Evolutionary conservation across 2,888 invertebrate species (phyloP), one percentile per base, ranked within the genome.

Genomic region (Trichogramma dendrolimi): DNA sequence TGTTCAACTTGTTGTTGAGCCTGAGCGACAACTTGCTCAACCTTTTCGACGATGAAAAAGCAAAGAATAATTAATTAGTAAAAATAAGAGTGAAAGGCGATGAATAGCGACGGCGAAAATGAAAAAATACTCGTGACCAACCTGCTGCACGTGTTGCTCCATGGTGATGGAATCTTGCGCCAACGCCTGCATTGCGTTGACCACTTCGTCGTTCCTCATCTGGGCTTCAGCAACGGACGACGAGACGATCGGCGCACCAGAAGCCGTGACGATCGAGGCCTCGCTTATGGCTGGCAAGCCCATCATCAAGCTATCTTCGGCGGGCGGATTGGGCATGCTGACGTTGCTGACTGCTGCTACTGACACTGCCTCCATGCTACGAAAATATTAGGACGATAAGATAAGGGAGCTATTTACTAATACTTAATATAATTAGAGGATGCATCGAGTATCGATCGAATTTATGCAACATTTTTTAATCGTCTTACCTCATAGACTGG

Each of bases 1-100:
- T 79, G 78, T 42, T 79, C 78, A 1, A 79, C 79, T 57, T 79
- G 78, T 44, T 79, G 78, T 55, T 78, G 77, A 4, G 76, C 79
- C 7, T 78, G 78, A 2, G 77, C 79, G 1, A 79, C 77, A 0
- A 78, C 79, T 38, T 79, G 79, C 42, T 79, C 79, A 4, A 79
- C 27, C 27, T 27, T 27, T 27, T 27, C 77, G 27, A 2, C 27
- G 2, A 27, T 27, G 1, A 3, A 27, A 27, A 27, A 27, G 27
- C 27, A 27, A 27, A 27, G 27, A 27, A 27, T 27, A 27, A 27
- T 27, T 27, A 27, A 27, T 27, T 27, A 2, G 3, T 27, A 27
- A 27, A 2, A 27, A 27, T 27, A 27, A 27, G 27, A 27, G 0
- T 27, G 27, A 27, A 27, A 27, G 27, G 3, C 1, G 3, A 27